Conservation (phyloP, 1,140 invertebrate species). For the Hycleus phaleratus region DNA sequence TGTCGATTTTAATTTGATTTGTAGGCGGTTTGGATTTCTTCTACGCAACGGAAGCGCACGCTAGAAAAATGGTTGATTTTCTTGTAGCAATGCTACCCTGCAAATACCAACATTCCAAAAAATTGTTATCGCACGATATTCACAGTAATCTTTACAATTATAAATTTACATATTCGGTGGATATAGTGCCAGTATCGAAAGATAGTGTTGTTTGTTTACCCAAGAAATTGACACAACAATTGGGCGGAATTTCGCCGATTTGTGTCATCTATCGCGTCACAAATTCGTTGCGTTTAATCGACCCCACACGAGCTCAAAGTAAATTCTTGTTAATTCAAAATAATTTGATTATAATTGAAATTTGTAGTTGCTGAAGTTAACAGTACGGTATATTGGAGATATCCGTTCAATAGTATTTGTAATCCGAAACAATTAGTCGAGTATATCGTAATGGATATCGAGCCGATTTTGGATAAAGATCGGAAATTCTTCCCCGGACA, state of each 20-base stretch:
- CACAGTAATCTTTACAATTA: slow-evolving; percentile 97
- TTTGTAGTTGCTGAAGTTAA: slow-evolving; percentile 75
- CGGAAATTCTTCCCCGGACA: slow-evolving; percentile 75
- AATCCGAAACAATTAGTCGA: slow-evolving; percentile 86
- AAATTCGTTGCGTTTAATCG: slow-evolving; percentile 85
- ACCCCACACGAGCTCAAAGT: slow-evolving; percentile 88
- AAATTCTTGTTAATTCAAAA: slow-evolving; percentile 31
- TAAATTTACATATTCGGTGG: slow-evolving; percentile 88
- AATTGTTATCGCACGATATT: slow-evolving; percentile 94
- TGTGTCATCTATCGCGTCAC: slow-evolving; percentile 87
- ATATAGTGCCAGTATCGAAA: slow-evolving; percentile 95
- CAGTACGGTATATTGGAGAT: slow-evolving; percentile 73
- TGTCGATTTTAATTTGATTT: slow-evolving; percentile 25
- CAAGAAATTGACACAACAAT: slow-evolving; percentile 74
- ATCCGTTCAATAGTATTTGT: slow-evolving; percentile 79
- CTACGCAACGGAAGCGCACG: slow-evolving; percentile 81
- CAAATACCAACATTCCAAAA: slow-evolving; percentile 83
- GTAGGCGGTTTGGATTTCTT: slow-evolving; percentile 94
- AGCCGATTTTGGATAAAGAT: slow-evolving; percentile 71
- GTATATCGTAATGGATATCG: slow-evolving; percentile 93
- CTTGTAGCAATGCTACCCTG: slow-evolving; percentile 78
- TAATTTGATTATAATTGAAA: neutral
- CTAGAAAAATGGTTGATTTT: slow-evolving; percentile 95
- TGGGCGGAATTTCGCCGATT: slow-evolving; percentile 88
- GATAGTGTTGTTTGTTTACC: slow-evolving; percentile 93